Evolutionary conservation across 2,888 invertebrate species (phyloP).

Genomic region (Macrophya annulata): DNA sequence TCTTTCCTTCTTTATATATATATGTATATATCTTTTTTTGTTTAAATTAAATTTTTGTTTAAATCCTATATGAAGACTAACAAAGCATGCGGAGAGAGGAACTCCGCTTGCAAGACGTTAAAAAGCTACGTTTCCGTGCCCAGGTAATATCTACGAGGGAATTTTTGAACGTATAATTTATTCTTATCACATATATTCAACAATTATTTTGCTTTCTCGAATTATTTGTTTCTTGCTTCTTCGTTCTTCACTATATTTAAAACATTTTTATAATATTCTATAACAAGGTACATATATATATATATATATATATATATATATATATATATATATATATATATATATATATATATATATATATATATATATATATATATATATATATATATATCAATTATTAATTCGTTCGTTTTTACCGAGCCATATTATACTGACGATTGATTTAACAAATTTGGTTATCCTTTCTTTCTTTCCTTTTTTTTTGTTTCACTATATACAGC

Average conservation of each 20-base stretch:
- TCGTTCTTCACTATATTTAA: background rate
- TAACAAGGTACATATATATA: background rate
- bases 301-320: background rate
- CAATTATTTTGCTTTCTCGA: conserved; percentile 21
- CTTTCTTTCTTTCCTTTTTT: background rate
- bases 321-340: background rate
- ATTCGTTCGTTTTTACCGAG: background rate
- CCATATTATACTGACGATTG: background rate
- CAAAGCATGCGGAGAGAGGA: conserved; percentile 74
- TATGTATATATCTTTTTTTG: conserved; percentile 56
- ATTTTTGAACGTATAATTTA: conserved; percentile 6
- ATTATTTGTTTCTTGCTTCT: background rate
- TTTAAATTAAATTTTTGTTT: conserved; percentile 74
- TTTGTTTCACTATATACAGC: background rate
- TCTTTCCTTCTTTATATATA: conserved; percentile 61
- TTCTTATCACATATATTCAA: conserved; percentile 20
- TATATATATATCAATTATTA: background rate
- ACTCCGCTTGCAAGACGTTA: conserved; percentile 74
- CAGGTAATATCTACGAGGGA: conserved; percentile 64
- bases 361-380: background rate
- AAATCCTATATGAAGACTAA: conserved; percentile 78
- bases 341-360: background rate
- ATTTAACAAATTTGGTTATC: background rate
- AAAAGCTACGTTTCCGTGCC: conserved; percentile 69
- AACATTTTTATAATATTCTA: background rate